Evolutionary conservation across 1,140 invertebrate genomes (phyloP).

Genomic region (Aradophagus sp.): DNA sequence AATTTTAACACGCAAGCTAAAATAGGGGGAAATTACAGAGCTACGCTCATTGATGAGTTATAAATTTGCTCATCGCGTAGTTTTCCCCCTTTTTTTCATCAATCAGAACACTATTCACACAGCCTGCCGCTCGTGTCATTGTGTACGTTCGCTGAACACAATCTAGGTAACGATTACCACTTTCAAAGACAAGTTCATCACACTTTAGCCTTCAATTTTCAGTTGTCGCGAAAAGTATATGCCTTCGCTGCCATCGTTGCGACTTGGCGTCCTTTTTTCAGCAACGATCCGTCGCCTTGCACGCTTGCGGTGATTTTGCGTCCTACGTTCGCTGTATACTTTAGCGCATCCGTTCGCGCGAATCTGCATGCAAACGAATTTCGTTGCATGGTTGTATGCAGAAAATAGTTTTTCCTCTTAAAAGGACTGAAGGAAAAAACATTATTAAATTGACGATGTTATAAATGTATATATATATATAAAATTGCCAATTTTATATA

Average conservation of each 20-base stretch:
- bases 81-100: too few species aligned
- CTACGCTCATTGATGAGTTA: conserved; percentile 33
- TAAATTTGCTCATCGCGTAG: conserved; percentile 56
- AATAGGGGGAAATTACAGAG: conserved; percentile 26
- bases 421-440: too few species aligned
- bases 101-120: conserved; percentile 64
- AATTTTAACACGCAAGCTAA: conserved; percentile 9
- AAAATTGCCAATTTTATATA: too few species aligned
- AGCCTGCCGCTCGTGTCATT: conserved; percentile 28
- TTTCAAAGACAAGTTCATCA: conserved; percentile 48
- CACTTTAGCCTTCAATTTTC: conserved; percentile 41
- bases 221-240: conserved; percentile 10
- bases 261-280: neutral
- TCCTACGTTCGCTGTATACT: too few species aligned
- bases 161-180: conserved; percentile 39
- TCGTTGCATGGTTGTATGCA: too few species aligned
- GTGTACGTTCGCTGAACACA: conserved; percentile 29
- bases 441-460: too few species aligned
- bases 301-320: too few species aligned
- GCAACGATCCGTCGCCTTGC: too few species aligned
- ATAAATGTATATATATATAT: too few species aligned
- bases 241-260: conserved; percentile 5
- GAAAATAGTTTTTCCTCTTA: too few species aligned
- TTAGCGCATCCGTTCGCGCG: too few species aligned
- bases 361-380: too few species aligned